Percentiles rank a stretch among this genome's conserved stretches.
Evolutionary conservation across 2,888 invertebrate species (phyloP).

Genomic region (Syritta pipiens): DNA sequence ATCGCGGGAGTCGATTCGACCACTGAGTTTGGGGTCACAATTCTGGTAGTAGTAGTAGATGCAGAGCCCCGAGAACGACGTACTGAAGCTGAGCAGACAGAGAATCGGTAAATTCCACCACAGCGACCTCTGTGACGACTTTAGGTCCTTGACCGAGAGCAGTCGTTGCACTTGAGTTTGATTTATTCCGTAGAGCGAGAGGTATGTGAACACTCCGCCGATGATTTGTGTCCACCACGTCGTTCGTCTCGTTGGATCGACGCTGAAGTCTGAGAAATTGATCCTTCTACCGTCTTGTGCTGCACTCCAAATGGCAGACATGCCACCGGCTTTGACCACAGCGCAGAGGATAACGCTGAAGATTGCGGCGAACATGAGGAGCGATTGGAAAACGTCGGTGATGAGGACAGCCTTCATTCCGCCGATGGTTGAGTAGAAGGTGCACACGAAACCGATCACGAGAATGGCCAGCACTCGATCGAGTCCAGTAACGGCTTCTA

Average conservation of each 20-base stretch:
- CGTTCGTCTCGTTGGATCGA: constrained; percentile 90
- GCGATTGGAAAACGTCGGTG: constrained; percentile 91
- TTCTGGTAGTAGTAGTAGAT: constrained; percentile 90
- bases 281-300: constrained; percentile 86
- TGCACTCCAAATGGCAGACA: constrained; percentile 85
- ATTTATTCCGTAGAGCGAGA: constrained; percentile 92
- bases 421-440: constrained; percentile 92
- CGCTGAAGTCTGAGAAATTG: constrained; percentile 84
- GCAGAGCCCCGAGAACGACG: constrained; percentile 88
- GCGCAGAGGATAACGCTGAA: constrained; percentile 89
- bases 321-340: constrained; percentile 84
- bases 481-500: constrained; percentile 92
- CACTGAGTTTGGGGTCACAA: constrained; percentile 88
- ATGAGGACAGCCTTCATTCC: constrained; percentile 95
- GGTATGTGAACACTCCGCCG: constrained; percentile 90
- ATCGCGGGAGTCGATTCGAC: constrained; percentile 84
- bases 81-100: constrained; percentile 85
- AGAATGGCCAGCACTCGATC: constrained; percentile 86
- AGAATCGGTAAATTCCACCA: constrained; percentile 92
- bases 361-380: constrained; percentile 91
- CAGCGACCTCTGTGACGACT: constrained; percentile 85
- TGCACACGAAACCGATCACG: constrained; percentile 84
- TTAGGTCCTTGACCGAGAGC: constrained; percentile 85
- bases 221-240: constrained; percentile 90
- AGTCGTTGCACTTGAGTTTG: constrained; percentile 91